phyloP scores from a whole-genome alignment of 2,888 invertebrate species.

The Ernsta delagoae region DNA sequence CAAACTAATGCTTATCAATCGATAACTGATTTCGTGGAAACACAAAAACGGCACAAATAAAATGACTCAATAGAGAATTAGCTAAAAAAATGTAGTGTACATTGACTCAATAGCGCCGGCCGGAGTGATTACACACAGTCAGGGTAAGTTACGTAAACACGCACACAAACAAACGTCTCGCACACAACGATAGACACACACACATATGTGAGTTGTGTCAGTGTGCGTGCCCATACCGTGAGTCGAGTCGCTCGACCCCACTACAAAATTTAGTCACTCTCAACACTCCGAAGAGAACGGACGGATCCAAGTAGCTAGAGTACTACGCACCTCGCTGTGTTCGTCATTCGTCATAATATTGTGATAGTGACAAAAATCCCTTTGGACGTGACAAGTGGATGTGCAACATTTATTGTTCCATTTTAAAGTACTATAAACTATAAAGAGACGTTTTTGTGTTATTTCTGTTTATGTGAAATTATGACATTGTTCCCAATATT shows the following conservation, averaged over 20 bases:
- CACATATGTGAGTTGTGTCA: slow-evolving; percentile 40
- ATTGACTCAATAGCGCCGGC: slow-evolving; percentile 74
- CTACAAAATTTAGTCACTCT: slow-evolving; percentile 80
- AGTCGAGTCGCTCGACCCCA: slow-evolving; percentile 73
- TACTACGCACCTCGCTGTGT: slow-evolving; percentile 67
- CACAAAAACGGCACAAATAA: slow-evolving; percentile 32
- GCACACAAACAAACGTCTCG: slow-evolving; percentile 57
- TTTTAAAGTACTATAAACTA: slow-evolving; percentile 68
- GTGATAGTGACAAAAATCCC: slow-evolving; percentile 76
- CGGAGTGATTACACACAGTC: slow-evolving; percentile 71
- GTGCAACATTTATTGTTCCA: slow-evolving; percentile 63
- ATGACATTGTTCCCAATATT: slow-evolving; percentile 75
- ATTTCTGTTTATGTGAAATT: slow-evolving; percentile 68
- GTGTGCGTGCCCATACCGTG: slow-evolving; percentile 73
- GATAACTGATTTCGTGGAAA: slow-evolving; percentile 40
- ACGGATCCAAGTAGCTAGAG: slow-evolving; percentile 65
- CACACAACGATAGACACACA: slow-evolving; percentile 51
- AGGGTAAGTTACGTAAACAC: slow-evolving; percentile 77
- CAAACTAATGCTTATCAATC: slow-evolving; percentile 60
- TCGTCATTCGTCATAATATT: slow-evolving; percentile 81
- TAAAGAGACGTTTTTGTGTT: slow-evolving; percentile 59
- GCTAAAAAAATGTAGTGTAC: slow-evolving; percentile 76
- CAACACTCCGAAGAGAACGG: slow-evolving; percentile 65
- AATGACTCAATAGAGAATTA: slow-evolving; percentile 80
- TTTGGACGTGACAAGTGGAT: slow-evolving; percentile 79